These are phyloP conservation scores for Tetramorium parvispinum DNA, from an alignment of 1,140 invertebrate species.

Conservation along the genomic window DNA sequence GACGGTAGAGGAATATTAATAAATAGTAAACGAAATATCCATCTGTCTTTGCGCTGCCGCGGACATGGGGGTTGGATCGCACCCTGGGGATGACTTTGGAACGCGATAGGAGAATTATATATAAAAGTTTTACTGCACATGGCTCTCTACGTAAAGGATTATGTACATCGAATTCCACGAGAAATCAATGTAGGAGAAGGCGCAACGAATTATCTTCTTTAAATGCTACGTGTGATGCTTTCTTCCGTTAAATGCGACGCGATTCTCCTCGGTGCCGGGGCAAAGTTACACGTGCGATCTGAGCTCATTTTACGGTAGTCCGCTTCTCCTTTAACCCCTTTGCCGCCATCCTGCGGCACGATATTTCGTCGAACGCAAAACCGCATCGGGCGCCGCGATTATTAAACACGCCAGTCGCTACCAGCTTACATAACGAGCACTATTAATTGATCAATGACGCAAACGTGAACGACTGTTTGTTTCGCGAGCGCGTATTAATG, in stretches of 20 bases:
- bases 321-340: slow-evolving; percentile 1
- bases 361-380: not conserved
- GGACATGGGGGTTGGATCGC: slow-evolving; percentile 8
- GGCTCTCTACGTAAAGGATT: not conserved
- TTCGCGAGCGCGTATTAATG: slow-evolving; percentile 11
- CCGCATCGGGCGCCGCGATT: slow-evolving; percentile 17
- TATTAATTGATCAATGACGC: slow-evolving; percentile 45
- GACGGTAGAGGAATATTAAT: slow-evolving; percentile 76
- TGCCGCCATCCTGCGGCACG: not conserved
- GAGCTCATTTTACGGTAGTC: slow-evolving; percentile 10
- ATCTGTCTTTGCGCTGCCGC: slow-evolving; percentile 48
- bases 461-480: not conserved
- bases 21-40: slow-evolving; percentile 72
- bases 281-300: slow-evolving; percentile 42
- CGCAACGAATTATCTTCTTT: not conserved
- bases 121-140: not conserved
- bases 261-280: not conserved
- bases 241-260: not conserved
- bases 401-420: slow-evolving; percentile 14
- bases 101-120: not conserved
- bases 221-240: not conserved
- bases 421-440: slow-evolving; percentile 5
- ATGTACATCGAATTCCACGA: not conserved
- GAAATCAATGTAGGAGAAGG: slow-evolving; percentile 7
- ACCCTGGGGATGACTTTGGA: not conserved